These are phyloP conservation scores for Cheilosia scutellata DNA, from an alignment of 2,888 invertebrate genomes.

Conservation along the genomic window DNA sequence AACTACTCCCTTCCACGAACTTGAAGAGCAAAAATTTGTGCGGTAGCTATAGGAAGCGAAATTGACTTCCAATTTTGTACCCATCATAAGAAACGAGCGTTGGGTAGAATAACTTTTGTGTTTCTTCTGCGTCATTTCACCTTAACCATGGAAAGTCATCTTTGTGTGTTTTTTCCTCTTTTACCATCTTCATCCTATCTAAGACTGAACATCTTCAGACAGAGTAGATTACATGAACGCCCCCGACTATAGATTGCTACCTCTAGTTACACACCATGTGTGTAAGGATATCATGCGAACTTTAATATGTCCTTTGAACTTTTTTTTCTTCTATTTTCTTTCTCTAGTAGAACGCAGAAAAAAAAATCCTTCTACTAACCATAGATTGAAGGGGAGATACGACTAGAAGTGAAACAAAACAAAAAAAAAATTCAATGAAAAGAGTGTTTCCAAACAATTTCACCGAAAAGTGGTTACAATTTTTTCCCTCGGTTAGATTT, in stretches of 20 bases:
- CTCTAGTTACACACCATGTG: constrained; percentile 47
- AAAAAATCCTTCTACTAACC: constrained; percentile 22
- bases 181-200: constrained; percentile 11
- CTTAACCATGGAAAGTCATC: constrained; percentile 47
- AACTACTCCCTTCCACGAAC: constrained; percentile 33
- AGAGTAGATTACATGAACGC: constrained; percentile 51
- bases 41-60: constrained; percentile 5
- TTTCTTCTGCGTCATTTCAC: constrained; percentile 72
- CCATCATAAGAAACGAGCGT: not conserved
- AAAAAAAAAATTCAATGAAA: constrained; percentile 58
- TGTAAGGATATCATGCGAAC: constrained; percentile 56
- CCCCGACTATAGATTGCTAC: constrained; percentile 2
- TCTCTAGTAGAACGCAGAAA: not conserved
- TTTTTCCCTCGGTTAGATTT: constrained; percentile 71
- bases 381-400: constrained; percentile 39
- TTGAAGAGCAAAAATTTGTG: not conserved
- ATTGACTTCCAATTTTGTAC: constrained; percentile 55
- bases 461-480: constrained; percentile 82
- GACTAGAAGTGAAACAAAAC: not conserved
- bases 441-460: constrained; percentile 81
- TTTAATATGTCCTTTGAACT: constrained; percentile 73
- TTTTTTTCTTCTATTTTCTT: constrained; percentile 35
- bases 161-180: constrained; percentile 13
- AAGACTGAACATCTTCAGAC: constrained; percentile 63
- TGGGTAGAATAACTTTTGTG: constrained; percentile 62